phyloP scores from a whole-genome alignment of 2,797 vertebrate species.

The Premnoplex brunnescens region DNA sequence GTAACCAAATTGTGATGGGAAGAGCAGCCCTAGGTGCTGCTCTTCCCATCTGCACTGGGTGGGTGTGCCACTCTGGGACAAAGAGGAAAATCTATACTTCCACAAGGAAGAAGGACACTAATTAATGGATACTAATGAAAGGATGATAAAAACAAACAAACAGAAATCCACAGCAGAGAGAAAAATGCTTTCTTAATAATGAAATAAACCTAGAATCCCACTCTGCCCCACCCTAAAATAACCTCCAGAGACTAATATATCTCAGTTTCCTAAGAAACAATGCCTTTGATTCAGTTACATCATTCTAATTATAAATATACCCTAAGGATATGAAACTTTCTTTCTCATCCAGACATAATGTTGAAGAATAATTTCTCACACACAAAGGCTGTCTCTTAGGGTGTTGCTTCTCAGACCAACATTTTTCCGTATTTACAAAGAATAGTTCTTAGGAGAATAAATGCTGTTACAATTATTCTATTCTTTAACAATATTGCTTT shows the following conservation, averaged over 20 bases:
- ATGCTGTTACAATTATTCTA: neutral
- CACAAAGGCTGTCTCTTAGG: neutral
- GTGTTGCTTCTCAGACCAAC: neutral
- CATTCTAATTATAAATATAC: slow-evolving; percentile 28
- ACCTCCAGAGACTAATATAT: neutral
- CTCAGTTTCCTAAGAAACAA: slow-evolving; percentile 4
- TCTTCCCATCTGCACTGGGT: fast-evolving
- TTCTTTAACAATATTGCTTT: neutral
- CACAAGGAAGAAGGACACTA: neutral
- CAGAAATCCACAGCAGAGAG: neutral
- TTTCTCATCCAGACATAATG: neutral
- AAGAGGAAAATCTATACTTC: neutral
- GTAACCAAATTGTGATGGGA: fast-evolving
- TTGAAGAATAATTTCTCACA: slow-evolving; percentile 27
- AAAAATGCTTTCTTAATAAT: neutral
- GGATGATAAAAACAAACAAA: neutral
- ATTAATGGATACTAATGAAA: neutral
- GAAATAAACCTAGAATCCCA: neutral
- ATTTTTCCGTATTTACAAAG: neutral
- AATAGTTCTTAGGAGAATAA: neutral
- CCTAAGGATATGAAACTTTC: slow-evolving; percentile 45
- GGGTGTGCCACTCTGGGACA: neutral
- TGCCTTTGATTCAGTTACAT: slow-evolving; percentile 21
- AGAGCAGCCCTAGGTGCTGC: neutral
- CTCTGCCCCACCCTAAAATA: slow-evolving; percentile 11